Percentiles rank a stretch among this genome's conserved stretches.
phyloP scores from a whole-genome alignment of 1,140 invertebrate species.

The Trissolcus basalis region DNA sequence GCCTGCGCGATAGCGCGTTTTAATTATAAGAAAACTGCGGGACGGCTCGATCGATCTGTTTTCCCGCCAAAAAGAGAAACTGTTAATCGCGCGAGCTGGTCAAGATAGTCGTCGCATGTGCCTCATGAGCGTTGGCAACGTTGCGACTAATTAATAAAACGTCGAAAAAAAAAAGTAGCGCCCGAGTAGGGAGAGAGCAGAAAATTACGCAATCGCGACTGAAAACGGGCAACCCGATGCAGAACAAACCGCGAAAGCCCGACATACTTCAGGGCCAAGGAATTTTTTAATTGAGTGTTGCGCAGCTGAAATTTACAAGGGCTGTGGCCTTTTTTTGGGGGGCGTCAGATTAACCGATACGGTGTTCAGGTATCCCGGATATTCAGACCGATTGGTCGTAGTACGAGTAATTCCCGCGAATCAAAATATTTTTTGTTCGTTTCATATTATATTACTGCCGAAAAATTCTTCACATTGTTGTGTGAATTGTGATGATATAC shows the following conservation, averaged over 20 bases:
- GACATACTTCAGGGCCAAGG: slow-evolving; percentile 4
- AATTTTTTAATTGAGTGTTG: slow-evolving; percentile 41
- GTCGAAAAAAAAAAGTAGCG: slow-evolving; percentile 7
- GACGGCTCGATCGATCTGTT: slow-evolving; percentile 16
- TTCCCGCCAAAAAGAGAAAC: slow-evolving; percentile 8
- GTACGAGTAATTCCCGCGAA: too few species aligned
- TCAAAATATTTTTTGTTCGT: too few species aligned
- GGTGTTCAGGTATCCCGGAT: not conserved
- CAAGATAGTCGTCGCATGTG: slow-evolving; percentile 42
- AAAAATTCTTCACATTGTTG: too few species aligned
- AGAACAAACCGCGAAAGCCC: slow-evolving; percentile 11
- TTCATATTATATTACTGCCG: too few species aligned
- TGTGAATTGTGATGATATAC: too few species aligned
- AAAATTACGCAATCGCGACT: slow-evolving; percentile 21
- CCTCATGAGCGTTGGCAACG: slow-evolving; percentile 25
- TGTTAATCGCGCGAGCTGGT: slow-evolving; percentile 33
- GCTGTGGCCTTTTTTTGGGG: not conserved
- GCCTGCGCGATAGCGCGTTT: slow-evolving; percentile 9
- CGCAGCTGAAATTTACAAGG: slow-evolving; percentile 13
- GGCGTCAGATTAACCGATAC: slow-evolving; percentile 1
- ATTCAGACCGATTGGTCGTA: not conserved
- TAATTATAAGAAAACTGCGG: slow-evolving; percentile 23
- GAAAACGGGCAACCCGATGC: slow-evolving; percentile 18
- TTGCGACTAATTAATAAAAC: slow-evolving; percentile 62
- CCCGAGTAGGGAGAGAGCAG: slow-evolving; percentile 16